Percentiles rank a stretch among this genome's conserved stretches.
These are phyloP conservation scores for Bucco capensis DNA, from an alignment of 2,113 vertebrate genomes.

Conservation along the genomic window DNA sequence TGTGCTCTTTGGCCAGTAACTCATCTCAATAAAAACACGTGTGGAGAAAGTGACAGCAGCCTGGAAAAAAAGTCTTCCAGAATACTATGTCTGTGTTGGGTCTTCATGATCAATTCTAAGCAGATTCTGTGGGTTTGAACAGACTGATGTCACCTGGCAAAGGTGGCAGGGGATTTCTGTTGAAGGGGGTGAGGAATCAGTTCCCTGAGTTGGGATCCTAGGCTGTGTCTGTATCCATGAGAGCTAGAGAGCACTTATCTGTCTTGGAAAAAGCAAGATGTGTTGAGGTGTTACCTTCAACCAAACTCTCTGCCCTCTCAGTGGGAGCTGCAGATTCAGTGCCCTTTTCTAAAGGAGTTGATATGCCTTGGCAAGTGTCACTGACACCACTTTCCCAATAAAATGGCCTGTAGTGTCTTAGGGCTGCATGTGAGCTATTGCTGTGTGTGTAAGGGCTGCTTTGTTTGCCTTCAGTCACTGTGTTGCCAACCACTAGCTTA, in stretches of 20 bases:
- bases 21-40: not conserved
- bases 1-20: not conserved
- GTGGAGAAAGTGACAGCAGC: not conserved
- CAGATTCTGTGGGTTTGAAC: not conserved
- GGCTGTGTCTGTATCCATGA: not conserved
- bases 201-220: not conserved
- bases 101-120: not conserved
- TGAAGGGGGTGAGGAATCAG: not conserved
- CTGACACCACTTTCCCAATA: not conserved
- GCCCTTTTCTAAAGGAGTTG: not conserved
- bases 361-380: not conserved
- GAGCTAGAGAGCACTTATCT: not conserved
- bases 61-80: not conserved
- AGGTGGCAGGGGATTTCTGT: not conserved
- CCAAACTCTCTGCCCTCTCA: not conserved
- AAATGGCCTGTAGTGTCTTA: not conserved
- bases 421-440: not conserved
- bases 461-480: not conserved
- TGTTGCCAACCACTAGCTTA: not conserved
- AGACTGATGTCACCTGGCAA: not conserved
- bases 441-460: not conserved
- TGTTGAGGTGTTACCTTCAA: not conserved
- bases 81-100: not conserved
- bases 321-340: not conserved
- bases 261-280: not conserved